These are phyloP conservation scores for Antechinus flavipes DNA, from an alignment of 2,113 vertebrate species.

Conservation along the genomic window DNA sequence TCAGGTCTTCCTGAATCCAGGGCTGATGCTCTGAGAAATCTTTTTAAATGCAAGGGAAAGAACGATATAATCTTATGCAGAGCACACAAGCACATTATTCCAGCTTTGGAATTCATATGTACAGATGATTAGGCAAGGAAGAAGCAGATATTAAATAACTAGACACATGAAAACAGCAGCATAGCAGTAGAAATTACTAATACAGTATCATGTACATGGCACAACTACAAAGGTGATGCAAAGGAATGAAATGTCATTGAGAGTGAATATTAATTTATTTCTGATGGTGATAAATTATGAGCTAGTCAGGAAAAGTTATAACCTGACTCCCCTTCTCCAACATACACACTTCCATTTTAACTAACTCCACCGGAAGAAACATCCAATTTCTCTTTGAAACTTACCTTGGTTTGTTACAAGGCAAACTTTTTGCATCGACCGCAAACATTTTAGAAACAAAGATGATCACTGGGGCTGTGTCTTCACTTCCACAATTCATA, in stretches of 20 bases:
- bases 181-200: background rate
- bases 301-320: background rate
- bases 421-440: conserved; percentile 91
- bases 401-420: conserved; percentile 94
- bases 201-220: no score
- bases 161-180: background rate
- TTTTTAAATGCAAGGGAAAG: background rate
- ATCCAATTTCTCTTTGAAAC: background rate
- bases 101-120: background rate
- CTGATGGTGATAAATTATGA: background rate
- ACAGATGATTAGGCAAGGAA: background rate
- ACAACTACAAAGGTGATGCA: accelerated
- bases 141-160: background rate
- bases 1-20: no score
- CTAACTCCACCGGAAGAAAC: background rate
- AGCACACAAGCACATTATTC: background rate
- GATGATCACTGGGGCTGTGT: conserved; percentile 90
- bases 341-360: no score
- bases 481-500: conserved; percentile 92
- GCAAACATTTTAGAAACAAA: conserved; percentile 99
- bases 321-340: background rate
- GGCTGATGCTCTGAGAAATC: background rate
- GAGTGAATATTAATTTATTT: background rate
- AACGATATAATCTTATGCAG: background rate
- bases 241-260: background rate